Evolutionary conservation across 2,888 invertebrate genomes (phyloP).

Genomic region (Andrena camellia): DNA sequence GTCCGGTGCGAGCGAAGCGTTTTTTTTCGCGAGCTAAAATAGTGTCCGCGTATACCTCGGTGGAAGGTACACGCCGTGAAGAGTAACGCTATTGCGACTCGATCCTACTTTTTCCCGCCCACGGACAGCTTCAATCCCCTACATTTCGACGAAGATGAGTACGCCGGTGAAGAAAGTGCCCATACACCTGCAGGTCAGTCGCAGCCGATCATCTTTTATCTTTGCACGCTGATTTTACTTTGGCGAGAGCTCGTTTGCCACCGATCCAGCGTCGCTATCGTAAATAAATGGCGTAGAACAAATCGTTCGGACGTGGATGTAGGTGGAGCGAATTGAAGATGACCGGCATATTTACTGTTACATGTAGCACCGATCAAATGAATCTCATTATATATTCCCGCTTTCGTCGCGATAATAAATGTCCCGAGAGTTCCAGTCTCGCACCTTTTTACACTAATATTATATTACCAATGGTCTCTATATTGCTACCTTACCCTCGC

Average conservation of each 20-base stretch:
- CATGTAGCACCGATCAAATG: not conserved
- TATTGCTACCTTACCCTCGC: not conserved
- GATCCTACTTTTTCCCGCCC: not conserved
- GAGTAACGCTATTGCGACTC: slow-evolving; percentile 12
- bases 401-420: not conserved
- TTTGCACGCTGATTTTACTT: not conserved
- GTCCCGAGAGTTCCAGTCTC: not conserved
- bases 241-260: not conserved
- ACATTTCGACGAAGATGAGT: slow-evolving; percentile 86
- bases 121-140: slow-evolving; percentile 17
- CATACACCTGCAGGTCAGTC: slow-evolving; percentile 95
- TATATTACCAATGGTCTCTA: not conserved
- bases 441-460: not conserved
- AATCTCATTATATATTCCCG: slow-evolving; percentile 14
- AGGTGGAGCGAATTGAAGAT: slow-evolving; percentile 16
- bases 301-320: not conserved
- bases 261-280: slow-evolving; percentile 1
- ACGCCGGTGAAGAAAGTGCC: slow-evolving; percentile 98
- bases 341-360: slow-evolving; percentile 40
- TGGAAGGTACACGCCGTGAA: slow-evolving; percentile 15
- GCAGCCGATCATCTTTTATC: slow-evolving; percentile 13
- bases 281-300: slow-evolving; percentile 29
- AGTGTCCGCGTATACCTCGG: slow-evolving; percentile 31
- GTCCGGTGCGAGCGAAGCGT: slow-evolving; percentile 21
- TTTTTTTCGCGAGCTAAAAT: slow-evolving; percentile 33